Base-by-base conservation (phyloP, 2,113 vertebrate genomes). In the Leiothrix lutea region DNA sequence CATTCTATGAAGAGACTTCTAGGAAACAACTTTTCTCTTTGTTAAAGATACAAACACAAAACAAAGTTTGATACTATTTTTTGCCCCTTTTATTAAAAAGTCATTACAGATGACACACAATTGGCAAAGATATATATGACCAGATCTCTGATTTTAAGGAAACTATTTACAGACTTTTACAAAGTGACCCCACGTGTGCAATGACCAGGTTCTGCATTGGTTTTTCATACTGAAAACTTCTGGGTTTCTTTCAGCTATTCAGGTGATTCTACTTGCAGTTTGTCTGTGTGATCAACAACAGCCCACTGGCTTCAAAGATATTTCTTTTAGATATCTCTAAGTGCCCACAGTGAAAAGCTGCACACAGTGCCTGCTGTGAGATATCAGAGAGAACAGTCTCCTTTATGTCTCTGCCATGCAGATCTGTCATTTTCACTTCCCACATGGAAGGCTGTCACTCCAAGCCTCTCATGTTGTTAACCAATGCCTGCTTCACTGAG, bases 21-120 rank as follows among this genome's bases (percentile, higher is more conserved):
- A 72, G 61, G 45, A 93, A 88, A 74, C 20, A 9, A 11, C 3
- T 19, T 19, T 29, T 42, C 11, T 58, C 12, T 48, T 38, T 3
- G 9, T 64, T 82, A 77, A 75, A 53, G 88, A 90, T 45, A 65
- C 0, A 92, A 94, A 74, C 36, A 58, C 56, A 86, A 57, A 85
- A 2, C 69, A 65, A 87, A 82, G 16, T 8, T 47, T 36, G 56
- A 24, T n/a, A 69, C 71, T 19, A 77, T 6, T 70, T 93, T 91
- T 90, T 80, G 5, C 5, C 8, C 12, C 7, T 72, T 97, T 96
- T 96, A 95, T 96, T 97, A 90, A 86, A 93, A 96, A 60, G 17
- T 44, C 33, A 47, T 93, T 66, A 80, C 44, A 95, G 7, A 36
- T 86, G 51, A 80, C 57, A 61, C 21, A 81, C 24, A 84, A 71